Evolutionary conservation across 2,113 vertebrate genomes (phyloP), one percentile per base, ranked within the genome.

Genomic region (Rhea pennata): DNA sequence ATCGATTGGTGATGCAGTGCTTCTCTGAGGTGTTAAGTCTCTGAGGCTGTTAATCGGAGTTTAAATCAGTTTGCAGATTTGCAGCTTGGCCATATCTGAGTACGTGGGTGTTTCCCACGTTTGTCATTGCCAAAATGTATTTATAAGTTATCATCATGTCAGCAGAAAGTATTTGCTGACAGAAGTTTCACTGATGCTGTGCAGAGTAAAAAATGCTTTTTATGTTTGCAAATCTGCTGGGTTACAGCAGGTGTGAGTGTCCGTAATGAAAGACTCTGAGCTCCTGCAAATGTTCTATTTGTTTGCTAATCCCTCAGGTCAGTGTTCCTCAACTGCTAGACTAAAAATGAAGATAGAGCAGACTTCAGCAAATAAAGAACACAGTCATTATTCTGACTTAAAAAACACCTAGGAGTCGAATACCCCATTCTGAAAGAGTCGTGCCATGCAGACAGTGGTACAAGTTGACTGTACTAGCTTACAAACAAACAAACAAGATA

Each of bases 271-370:
- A 77, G 53, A 44, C 44, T 92, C 73, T 70, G 81, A 86, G 69
- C 71, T 92, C 33, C 56, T 64, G 58, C 51, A 80, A 84, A 48
- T 16, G 36, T 24, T 36, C 36, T 87, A 33, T 59, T 75, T 84
- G 86, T 89, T 83, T 90, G 82, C 76, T 90, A 58, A 90, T 95
- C 67, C 65, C 31, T 93, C 50, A 51, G 50, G 88, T 90, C 73
- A 12, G 2, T 82, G 42, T 85, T 95, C 61, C 58, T 92, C 40
- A 75, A 64, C 82, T 96, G 40, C 84, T 95, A 70, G 66, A 73
- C 70, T 72, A 92, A 82, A 58, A 90, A 46, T 86, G 90, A 91
- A 81, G 83, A 39, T 46, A 73, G 82, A 79, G 64, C 33, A 40
- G 48, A 64, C 53, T 51, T 42, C 21, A 70, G 65, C 26, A 70